Conservation (phyloP, 2,797 vertebrate species). For the Thamnophis elegans region DNA sequence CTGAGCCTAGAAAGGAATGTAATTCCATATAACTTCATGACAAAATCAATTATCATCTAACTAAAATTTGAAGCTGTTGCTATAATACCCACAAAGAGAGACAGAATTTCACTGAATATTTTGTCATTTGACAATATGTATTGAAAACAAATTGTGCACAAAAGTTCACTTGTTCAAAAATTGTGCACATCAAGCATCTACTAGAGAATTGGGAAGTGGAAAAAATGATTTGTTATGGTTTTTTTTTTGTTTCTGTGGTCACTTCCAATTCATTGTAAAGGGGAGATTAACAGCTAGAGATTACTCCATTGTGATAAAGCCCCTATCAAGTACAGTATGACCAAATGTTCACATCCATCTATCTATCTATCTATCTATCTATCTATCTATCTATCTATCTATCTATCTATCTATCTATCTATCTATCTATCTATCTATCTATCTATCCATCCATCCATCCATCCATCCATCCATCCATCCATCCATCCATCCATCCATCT, state of each 20-base stretch:
- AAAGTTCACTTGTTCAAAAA: constrained; percentile 33
- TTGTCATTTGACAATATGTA: constrained; percentile 36
- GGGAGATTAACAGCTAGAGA: neutral
- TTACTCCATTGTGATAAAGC: neutral
- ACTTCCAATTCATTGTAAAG: neutral
- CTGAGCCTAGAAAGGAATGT: constrained; percentile 61
- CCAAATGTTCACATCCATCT: neutral
- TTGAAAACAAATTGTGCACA: constrained; percentile 42
- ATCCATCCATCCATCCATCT: too few relatives aligned
- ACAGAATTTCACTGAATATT: constrained; percentile 44
- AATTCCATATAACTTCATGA: constrained; percentile 67
- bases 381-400: too few relatives aligned
- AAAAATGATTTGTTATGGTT: neutral
- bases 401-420: too few relatives aligned
- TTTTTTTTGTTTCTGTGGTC: neutral
- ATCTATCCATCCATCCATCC: too few relatives aligned
- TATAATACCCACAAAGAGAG: neutral
- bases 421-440: too few relatives aligned
- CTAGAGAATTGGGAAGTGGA: neutral
- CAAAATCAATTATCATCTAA: constrained; percentile 69
- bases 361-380: too few relatives aligned
- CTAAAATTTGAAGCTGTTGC: constrained; percentile 45
- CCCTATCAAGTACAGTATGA: neutral
- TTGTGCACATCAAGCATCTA: neutral
- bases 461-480: too few relatives aligned